Conservation (phyloP, 2,113 vertebrate genomes). For the Chlamydotis undulata region DNA sequence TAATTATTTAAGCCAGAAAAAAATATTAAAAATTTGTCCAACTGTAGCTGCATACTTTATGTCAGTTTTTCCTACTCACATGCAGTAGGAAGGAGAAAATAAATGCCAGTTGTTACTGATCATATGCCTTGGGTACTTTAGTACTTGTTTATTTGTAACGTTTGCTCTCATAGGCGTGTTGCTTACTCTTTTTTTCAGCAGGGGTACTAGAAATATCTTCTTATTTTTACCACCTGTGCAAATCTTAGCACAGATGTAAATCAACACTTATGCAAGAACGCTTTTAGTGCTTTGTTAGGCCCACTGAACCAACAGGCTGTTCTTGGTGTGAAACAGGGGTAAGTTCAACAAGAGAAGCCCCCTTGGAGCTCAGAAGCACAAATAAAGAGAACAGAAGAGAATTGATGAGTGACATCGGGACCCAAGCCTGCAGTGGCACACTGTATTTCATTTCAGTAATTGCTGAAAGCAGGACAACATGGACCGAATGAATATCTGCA, state of each 20-base stretch:
- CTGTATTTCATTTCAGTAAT: background rate
- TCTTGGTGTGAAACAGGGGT: background rate
- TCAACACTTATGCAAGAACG: background rate
- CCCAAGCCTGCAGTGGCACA: background rate
- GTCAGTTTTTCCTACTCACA: background rate
- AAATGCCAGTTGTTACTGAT: background rate
- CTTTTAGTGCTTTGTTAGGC: background rate
- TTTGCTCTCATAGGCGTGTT: background rate
- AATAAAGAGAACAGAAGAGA: background rate
- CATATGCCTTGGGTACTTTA: background rate
- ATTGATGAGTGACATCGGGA: background rate
- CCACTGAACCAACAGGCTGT: background rate
- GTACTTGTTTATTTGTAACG: background rate
- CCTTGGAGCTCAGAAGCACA: background rate
- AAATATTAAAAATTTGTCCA: background rate
- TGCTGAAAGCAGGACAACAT: background rate
- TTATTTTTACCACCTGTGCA: background rate
- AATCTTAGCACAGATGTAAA: background rate
- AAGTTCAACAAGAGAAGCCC: background rate
- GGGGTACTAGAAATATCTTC: background rate
- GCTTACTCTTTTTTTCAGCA: background rate
- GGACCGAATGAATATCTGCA: background rate
- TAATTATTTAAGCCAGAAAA: background rate
- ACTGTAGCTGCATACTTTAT: background rate
- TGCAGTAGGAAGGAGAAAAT: background rate